Conservation (phyloP, 2,113 vertebrate genomes). For the Megaceryle maxima region DNA sequence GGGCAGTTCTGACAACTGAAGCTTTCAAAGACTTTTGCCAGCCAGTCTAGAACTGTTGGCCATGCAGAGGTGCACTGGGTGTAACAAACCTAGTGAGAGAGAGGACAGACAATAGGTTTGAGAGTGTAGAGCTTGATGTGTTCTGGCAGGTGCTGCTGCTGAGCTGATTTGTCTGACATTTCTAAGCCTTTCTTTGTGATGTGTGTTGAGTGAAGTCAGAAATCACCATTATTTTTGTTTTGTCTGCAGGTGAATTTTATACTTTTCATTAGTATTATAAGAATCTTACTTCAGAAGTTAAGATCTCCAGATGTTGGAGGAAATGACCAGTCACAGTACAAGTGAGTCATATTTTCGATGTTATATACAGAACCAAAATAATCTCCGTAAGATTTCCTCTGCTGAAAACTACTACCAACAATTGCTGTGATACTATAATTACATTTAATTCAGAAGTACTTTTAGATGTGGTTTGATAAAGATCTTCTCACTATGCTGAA, state of each 20-base stretch:
- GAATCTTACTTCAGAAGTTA: conserved; percentile 80
- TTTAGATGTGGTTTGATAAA: not conserved
- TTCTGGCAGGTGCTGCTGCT: not conserved
- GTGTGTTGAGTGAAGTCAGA: not conserved
- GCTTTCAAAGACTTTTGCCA: not conserved
- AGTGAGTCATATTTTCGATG: conserved; percentile 48
- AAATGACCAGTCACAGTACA: conserved; percentile 81
- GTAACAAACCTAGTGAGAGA: not conserved
- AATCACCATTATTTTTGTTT: not conserved
- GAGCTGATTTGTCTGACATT: not conserved
- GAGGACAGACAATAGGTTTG: not conserved
- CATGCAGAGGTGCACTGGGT: no score
- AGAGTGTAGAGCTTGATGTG: not conserved
- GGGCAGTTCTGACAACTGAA: not conserved
- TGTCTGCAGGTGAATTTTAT: conserved; percentile 77
- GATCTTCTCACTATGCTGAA: not conserved
- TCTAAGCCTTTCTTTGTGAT: not conserved
- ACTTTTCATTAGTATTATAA: conserved; percentile 80
- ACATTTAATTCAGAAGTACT: not conserved
- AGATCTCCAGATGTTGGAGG: conserved; percentile 77
- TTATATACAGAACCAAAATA: not conserved
- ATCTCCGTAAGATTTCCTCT: not conserved
- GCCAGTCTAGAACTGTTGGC: not conserved
- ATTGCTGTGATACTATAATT: not conserved
- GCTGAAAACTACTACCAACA: not conserved